Evolutionary conservation across 2,888 invertebrate genomes (phyloP), one percentile per base, ranked within the genome.

Genomic region (Ochropleura plecta): DNA sequence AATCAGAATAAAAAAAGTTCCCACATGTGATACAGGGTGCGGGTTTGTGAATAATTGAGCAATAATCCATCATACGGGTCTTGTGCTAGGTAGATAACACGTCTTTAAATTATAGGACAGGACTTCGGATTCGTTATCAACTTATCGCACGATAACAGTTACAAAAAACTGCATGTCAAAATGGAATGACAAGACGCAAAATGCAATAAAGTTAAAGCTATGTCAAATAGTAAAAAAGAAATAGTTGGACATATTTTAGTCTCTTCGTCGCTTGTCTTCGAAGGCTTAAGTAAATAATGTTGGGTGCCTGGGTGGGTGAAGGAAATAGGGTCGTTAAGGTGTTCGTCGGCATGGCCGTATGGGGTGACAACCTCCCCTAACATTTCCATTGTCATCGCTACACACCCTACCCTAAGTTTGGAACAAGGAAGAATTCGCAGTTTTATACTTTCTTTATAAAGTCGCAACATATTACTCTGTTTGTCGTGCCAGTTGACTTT

Each of bases 331-430:
- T 79, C 59, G 68, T 67, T 40, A 59, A 68, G 59, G 68, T 64
- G 59, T 66, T 55, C 40, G 62, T 20, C 20, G 69, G 53, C 68
- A 57, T 82, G 20, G 40, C 48, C 44, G 67, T 48, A 20, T 48
- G 59, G 82, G 77, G 77, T 69, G 49, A 65, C 77, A 59, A 76
- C 82, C 81, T 78, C 57, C 76, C 82, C 55, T 76, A 65, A 40
- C 59, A 65, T 40, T 76, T 76, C 20, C 64, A 59, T 79, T 82
- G 64, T 65, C 44, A 59, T 55, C 63, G 67, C 42, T 53, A 68
- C 74, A 71, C 60, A 59, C 67, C 63, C 51, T 68, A 44, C 68
- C 18, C 12, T 12, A 12, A 40, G 10, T 57, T 48, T 1, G 30
- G 20, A 46, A 48, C 55, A 42, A 48, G 6, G 4, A 12, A 20